Evolutionary conservation across 2,113 vertebrate species (phyloP).

Genomic region (Equus quagga): DNA sequence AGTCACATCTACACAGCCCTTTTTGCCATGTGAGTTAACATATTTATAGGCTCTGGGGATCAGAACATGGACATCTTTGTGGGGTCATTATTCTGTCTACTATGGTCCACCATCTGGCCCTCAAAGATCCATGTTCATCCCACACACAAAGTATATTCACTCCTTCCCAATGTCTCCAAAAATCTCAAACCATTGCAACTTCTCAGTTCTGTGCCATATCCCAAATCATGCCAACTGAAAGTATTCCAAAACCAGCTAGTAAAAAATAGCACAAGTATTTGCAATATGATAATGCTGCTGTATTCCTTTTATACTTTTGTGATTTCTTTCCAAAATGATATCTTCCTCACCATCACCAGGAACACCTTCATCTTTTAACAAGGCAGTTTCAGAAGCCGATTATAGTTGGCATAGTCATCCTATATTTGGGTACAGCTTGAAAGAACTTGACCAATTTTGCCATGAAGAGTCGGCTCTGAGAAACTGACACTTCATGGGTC

Average conservation of each 20-base stretch:
- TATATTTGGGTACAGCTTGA: slow-evolving; percentile 82
- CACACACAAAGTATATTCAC: background rate
- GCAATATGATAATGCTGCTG: slow-evolving; percentile 90
- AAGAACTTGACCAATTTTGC: slow-evolving; percentile 85
- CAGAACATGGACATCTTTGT: background rate
- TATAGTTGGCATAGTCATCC: slow-evolving; percentile 78
- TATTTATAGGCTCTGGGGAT: background rate
- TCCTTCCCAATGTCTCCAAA: background rate
- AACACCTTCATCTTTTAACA: slow-evolving; percentile 85
- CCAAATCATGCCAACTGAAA: slow-evolving; percentile 94
- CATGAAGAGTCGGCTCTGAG: slow-evolving; percentile 84
- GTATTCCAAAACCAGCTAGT: slow-evolving; percentile 93
- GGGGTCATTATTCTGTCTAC: background rate
- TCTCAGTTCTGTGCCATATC: slow-evolving; percentile 92
- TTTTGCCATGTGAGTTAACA: background rate
- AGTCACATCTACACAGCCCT: background rate
- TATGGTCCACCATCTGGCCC: background rate
- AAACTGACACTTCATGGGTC: slow-evolving; percentile 88
- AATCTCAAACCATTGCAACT: background rate
- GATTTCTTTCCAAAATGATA: slow-evolving; percentile 74
- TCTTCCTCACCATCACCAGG: slow-evolving; percentile 78
- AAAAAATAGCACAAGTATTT: slow-evolving; percentile 93
- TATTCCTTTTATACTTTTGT: slow-evolving; percentile 91
- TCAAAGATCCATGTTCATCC: background rate
- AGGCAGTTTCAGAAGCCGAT: slow-evolving; percentile 87